Evolutionary conservation across 2,888 invertebrate genomes (phyloP), one percentile per base, ranked within the genome.

Genomic region (Silvanus unidentatus): DNA sequence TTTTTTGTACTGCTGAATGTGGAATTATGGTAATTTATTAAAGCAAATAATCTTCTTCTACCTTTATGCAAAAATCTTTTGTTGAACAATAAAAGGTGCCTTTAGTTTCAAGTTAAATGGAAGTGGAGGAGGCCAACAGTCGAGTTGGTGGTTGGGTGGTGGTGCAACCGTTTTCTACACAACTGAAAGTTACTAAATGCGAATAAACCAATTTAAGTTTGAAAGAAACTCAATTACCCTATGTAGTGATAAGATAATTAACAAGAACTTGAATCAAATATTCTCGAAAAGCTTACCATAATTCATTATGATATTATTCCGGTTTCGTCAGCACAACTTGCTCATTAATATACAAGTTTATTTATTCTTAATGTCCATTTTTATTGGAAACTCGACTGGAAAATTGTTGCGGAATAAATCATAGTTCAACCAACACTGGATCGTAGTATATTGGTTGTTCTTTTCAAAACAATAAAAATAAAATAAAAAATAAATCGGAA

Each of bases 171-270:
- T 22, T 22, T 22, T 22, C 22, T 22, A 22, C 22, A 22, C 22
- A 22, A 22, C 22, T 41, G 50, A 52, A 64, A 65, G 62, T 65
- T 64, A 58, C 63, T 59, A 62, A 66, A 65, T 65, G 63, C 61
- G 65, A 66, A 66, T 66, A 65, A 66, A 66, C 63, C 66, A 67
- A 67, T 67, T 67, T 66, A 67, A 67, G 63, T 67, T 67, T 62
- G 64, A 64, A 67, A 66, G 66, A 66, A 67, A 66, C 66, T 67
- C 66, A 65, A 67, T 66, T 67, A 66, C 60, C 59, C 62, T 59
- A 61, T 62, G 60, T 62, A 65, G 62, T 63, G 63, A 64, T 64
- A 63, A 64, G 63, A 64, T 65, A 64, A 65, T 65, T 65, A 65
- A 64, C 60, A 57, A 50, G 54, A 59, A 58, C 52, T 61, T 57